Percentiles rank a stretch among this genome's conserved stretches.
phyloP scores from a whole-genome alignment of 2,113 vertebrate genomes.

The Notothenia rossii region DNA sequence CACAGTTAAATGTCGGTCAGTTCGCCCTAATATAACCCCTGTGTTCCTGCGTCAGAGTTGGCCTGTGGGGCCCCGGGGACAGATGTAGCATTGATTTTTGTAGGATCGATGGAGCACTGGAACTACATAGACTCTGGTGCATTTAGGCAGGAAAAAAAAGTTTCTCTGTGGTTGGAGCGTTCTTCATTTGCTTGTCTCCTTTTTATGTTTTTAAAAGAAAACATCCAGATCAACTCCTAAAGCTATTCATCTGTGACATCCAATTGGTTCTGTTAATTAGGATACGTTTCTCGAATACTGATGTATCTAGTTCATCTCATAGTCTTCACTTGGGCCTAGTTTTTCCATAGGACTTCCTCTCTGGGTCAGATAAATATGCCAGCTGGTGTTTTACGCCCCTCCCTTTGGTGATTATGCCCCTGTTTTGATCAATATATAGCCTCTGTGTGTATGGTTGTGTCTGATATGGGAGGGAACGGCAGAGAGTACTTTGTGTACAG shows the following conservation, averaged over 20 bases:
- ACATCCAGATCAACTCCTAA: constrained; percentile 32
- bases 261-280: constrained; percentile 62
- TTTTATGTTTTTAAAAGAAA: constrained; percentile 45
- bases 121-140: constrained; percentile 47
- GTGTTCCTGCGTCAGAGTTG: constrained; percentile 71
- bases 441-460: constrained; percentile 44
- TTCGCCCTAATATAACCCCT: constrained; percentile 71
- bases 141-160: constrained; percentile 47
- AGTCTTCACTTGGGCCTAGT: constrained; percentile 56
- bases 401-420: constrained; percentile 68
- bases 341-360: constrained; percentile 68
- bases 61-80: constrained; percentile 68
- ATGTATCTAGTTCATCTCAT: constrained; percentile 50
- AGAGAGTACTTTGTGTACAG: constrained; percentile 78
- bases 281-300: constrained; percentile 40
- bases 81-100: constrained; percentile 74
- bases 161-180: constrained; percentile 38
- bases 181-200: constrained; percentile 33
- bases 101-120: constrained; percentile 71
- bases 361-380: constrained; percentile 70
- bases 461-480: constrained; percentile 65
- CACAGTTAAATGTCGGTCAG: constrained; percentile 66
- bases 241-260: constrained; percentile 40
- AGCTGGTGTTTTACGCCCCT: constrained; percentile 66
- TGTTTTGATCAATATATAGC: constrained; percentile 78